Evolutionary conservation across 2,888 invertebrate genomes (phyloP).

Genomic region (Polia nebulosa): DNA sequence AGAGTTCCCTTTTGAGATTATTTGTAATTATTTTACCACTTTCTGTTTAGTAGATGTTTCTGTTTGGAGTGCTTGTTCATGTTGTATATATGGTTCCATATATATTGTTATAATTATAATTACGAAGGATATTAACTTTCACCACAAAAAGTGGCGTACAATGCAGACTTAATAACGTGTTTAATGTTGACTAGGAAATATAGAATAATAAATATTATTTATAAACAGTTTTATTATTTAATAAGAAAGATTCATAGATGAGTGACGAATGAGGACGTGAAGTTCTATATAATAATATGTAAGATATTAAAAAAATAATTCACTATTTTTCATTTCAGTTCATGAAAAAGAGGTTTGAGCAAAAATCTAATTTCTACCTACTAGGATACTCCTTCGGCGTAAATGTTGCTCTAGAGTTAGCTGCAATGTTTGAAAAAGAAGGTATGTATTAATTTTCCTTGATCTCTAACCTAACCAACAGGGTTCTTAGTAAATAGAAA

Average conservation of each 20-base stretch:
- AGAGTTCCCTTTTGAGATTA: conserved; percentile 33
- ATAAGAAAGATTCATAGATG: no score
- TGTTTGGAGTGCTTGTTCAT: neutral
- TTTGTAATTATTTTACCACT: conserved; percentile 26
- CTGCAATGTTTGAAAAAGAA: conserved; percentile 77
- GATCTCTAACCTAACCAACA: neutral
- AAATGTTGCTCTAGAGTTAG: conserved; percentile 78
- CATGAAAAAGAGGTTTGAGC: conserved; percentile 66
- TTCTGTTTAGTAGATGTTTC: conserved; percentile 3
- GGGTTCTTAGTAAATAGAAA: neutral
- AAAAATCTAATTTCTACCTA: conserved; percentile 70
- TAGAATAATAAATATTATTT: no score
- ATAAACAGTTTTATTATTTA: no score
- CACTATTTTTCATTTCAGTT: conserved; percentile 52
- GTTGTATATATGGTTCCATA: neutral
- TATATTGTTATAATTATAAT: neutral
- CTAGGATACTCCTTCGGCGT: conserved; percentile 78
- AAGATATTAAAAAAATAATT: no score
- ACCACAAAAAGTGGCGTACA: no score
- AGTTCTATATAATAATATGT: no score
- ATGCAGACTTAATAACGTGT: no score
- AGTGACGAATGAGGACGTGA: no score
- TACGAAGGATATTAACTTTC: neutral
- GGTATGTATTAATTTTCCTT: conserved; percentile 69
- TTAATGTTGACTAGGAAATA: no score